phyloP scores from a whole-genome alignment of 2,888 invertebrate species.

The Temnothorax rugatulus region DNA sequence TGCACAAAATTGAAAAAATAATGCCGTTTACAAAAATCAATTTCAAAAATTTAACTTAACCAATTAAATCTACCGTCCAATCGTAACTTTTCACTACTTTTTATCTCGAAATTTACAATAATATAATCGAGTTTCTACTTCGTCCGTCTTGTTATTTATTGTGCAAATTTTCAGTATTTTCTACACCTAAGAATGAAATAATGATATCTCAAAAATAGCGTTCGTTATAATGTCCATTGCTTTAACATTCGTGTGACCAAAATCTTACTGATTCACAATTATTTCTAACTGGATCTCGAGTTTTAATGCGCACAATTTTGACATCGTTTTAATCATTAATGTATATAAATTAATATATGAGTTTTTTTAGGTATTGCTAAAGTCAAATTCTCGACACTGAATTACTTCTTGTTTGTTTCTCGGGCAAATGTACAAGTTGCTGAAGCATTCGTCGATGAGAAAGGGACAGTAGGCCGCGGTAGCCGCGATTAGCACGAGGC shows the following conservation, averaged over 20 bases:
- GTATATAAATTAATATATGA: not conserved
- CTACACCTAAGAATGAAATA: no score
- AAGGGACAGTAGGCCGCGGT: conserved; percentile 89
- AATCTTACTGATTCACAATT: not conserved
- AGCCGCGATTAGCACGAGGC: conserved; percentile 87
- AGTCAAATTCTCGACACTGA: not conserved
- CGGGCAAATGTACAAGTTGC: conserved; percentile 86
- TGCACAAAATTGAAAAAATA: not conserved
- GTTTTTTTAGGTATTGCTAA: not conserved
- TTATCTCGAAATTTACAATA: no score
- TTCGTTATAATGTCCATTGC: not conserved
- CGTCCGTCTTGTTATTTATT: no score
- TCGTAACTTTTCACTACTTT: not conserved
- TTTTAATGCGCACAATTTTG: not conserved
- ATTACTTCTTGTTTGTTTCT: conserved; percentile 82
- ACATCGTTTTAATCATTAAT: not conserved
- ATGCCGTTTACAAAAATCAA: not conserved
- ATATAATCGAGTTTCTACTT: no score
- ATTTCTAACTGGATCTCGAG: not conserved
- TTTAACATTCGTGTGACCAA: not conserved
- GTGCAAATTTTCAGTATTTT: no score
- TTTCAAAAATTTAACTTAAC: no score
- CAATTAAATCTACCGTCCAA: not conserved
- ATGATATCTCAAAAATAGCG: not conserved
- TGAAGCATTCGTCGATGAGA: conserved; percentile 86